Conservation (phyloP, 1,140 invertebrate species). For the Pseudomyrmex cubaensis region DNA sequence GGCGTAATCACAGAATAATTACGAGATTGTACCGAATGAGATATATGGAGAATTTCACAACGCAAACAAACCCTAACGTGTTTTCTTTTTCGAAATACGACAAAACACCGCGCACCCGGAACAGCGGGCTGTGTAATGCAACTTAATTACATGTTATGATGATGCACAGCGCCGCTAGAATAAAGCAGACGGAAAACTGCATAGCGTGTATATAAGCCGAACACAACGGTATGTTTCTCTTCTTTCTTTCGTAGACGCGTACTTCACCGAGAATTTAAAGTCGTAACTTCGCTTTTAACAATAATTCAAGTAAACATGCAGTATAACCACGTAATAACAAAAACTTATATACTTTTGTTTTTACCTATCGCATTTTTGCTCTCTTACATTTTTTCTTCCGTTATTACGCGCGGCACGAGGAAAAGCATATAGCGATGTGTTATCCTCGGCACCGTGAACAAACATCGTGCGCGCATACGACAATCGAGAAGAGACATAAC, state of each 20-base stretch:
- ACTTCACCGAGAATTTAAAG: not conserved
- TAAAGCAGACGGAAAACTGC: constrained; percentile 34
- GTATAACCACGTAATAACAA: not conserved
- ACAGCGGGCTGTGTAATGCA: constrained; percentile 41
- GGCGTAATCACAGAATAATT: constrained; percentile 36
- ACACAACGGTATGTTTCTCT: constrained; percentile 25
- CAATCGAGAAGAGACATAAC: constrained; percentile 56
- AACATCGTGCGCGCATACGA: constrained; percentile 51
- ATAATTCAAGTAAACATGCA: not conserved
- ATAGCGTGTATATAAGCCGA: constrained; percentile 22
- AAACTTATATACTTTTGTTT: not conserved
- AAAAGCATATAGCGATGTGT: constrained; percentile 4
- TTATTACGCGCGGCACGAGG: not conserved
- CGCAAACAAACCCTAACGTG: constrained; percentile 26
- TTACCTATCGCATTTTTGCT: no score
- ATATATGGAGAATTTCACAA: not conserved
- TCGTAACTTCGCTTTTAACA: constrained; percentile 17
- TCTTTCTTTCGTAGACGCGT: not conserved
- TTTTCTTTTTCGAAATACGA: constrained; percentile 33
- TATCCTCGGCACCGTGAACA: constrained; percentile 61
- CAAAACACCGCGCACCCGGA: not conserved
- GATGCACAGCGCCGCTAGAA: constrained; percentile 43
- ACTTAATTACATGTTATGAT: constrained; percentile 58
- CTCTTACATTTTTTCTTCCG: not conserved
- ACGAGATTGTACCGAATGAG: not conserved